phyloP scores from a whole-genome alignment of 2,888 invertebrate species.

The Andrena haemorrhoa region DNA sequence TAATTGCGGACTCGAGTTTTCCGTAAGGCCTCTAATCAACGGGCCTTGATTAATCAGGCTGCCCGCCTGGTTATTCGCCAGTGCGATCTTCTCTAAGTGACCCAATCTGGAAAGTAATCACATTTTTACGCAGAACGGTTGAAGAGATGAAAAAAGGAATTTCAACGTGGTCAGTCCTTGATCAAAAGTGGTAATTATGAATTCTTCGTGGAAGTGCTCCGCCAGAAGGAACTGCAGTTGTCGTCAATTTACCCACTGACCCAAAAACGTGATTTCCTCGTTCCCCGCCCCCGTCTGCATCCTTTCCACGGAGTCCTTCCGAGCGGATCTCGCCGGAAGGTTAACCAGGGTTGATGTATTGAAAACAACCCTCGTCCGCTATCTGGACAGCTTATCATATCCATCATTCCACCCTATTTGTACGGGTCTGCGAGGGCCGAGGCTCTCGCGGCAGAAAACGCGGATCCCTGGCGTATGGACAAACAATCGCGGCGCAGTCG shows the following conservation, averaged over 20 bases:
- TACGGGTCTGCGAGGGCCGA: constrained; percentile 50
- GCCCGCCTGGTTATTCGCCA: constrained; percentile 59
- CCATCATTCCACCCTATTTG: constrained; percentile 76
- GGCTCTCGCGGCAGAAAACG: constrained; percentile 42
- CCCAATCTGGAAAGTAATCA: constrained; percentile 42
- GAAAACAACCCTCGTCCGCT: constrained; percentile 75
- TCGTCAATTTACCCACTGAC: not conserved
- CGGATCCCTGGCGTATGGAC: constrained; percentile 42
- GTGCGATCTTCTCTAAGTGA: constrained; percentile 40
- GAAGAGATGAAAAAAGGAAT: too few relatives aligned
- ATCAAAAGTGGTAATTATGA: not conserved
- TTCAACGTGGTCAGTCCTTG: too few relatives aligned
- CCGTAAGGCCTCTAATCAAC: constrained; percentile 67
- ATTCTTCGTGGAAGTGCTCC: not conserved
- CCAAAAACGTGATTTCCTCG: not conserved
- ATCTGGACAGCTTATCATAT: constrained; percentile 78
- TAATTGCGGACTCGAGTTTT: constrained; percentile 62
- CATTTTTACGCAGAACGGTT: not conserved
- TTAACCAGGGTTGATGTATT: constrained; percentile 76
- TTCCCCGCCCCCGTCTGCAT: not conserved
- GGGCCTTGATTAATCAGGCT: constrained; percentile 71
- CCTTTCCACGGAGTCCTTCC: constrained; percentile 10
- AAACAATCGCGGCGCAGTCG: constrained; percentile 31
- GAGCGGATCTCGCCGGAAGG: constrained; percentile 42
- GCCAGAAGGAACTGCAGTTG: not conserved